Conservation (phyloP, 1,140 invertebrate genomes). For the Chymomyza costata region DNA sequence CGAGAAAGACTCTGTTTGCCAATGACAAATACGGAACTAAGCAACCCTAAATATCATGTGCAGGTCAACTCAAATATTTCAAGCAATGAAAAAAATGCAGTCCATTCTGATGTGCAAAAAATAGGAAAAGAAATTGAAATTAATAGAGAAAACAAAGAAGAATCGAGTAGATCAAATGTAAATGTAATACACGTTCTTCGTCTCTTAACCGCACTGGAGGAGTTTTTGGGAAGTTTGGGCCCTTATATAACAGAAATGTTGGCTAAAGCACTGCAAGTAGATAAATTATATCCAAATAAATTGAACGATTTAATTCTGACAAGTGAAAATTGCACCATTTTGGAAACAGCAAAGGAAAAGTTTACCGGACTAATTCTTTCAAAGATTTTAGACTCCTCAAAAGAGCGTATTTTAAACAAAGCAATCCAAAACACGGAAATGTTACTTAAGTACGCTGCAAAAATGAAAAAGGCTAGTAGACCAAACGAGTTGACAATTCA, state of each 20-base stretch:
- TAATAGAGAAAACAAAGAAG: not conserved
- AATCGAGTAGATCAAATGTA: conserved; percentile 2
- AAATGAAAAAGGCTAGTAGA: not conserved
- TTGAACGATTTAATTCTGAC: conserved; percentile 33
- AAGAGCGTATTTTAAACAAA: conserved; percentile 49
- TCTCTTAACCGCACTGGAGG: conserved; percentile 85
- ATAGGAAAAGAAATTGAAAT: not conserved
- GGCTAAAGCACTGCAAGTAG: conserved; percentile 82
- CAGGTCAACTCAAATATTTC: not conserved
- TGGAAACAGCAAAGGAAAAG: conserved; percentile 62
- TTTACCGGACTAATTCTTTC: conserved; percentile 60
- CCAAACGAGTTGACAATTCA: too few species aligned
- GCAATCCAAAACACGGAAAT: conserved; percentile 45
- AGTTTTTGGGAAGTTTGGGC: conserved; percentile 85
- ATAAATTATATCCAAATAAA: conserved; percentile 74
- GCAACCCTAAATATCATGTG: conserved; percentile 52
- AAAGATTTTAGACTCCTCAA: conserved; percentile 45
- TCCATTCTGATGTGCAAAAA: not conserved
- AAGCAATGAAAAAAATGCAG: not conserved
- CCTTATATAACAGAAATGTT: conserved; percentile 84
- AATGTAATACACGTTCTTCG: conserved; percentile 80
- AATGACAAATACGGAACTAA: conserved; percentile 47
- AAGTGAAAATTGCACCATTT: conserved; percentile 45
- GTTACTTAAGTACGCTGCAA: conserved; percentile 30
- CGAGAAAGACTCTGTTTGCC: conserved; percentile 54